Conservation (phyloP, 1,140 invertebrate genomes). For the Phortica variegata region DNA sequence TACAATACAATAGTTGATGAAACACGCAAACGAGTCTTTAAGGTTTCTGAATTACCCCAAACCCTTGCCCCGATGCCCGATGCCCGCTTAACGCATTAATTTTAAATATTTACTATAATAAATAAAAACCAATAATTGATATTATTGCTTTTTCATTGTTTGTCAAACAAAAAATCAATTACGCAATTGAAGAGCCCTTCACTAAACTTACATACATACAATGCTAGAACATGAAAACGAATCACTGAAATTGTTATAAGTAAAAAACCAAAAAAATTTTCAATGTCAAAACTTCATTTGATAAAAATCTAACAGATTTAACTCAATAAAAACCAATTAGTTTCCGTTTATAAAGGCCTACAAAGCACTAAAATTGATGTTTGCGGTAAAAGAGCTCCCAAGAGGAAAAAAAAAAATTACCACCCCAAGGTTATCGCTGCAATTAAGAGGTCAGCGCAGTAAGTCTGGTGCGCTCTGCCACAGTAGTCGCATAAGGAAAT, state of each 20-base stretch:
- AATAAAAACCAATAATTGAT: too few species aligned
- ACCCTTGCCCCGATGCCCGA: too few species aligned
- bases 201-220: too few species aligned
- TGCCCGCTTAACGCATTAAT: too few species aligned
- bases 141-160: constrained; percentile 13
- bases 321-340: constrained; percentile 39
- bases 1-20: too few species aligned
- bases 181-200: not conserved
- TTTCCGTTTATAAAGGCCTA: not conserved
- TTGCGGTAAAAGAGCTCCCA: too few species aligned
- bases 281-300: not conserved
- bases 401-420: constrained; percentile 5
- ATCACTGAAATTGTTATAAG: too few species aligned
- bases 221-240: too few species aligned
- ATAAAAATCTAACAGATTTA: constrained; percentile 27
- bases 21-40: too few species aligned
- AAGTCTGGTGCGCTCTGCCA: too few species aligned
- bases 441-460: constrained; percentile 12
- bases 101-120: too few species aligned
- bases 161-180: constrained; percentile 2
- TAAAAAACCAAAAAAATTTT: not conserved
- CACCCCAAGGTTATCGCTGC: not conserved
- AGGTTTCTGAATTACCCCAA: too few species aligned
- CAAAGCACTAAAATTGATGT: constrained; percentile 13
- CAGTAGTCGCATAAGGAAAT: not conserved